Base-by-base conservation (phyloP, 2,888 invertebrate species). In the Synergus itoensis region DNA sequence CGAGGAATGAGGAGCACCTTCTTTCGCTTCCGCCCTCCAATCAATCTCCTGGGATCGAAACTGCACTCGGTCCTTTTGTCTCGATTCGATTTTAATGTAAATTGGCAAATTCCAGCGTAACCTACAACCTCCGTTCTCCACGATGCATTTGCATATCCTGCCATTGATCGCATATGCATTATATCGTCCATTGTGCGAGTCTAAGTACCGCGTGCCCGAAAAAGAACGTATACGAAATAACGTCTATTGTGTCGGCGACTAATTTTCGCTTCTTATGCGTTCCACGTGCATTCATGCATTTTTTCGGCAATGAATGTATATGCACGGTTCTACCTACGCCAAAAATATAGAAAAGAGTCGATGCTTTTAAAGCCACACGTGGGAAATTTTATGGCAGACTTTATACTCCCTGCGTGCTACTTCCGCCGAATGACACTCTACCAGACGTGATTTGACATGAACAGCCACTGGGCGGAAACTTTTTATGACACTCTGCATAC, bases 51-150 rank as follows among this genome's bases (percentile, higher is more conserved):
- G 69, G 45, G 69, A 69, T 69, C 28, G 48, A 45, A 48, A 48
- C 69, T 69, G 48, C 48, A 48, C 48, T 69, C 28, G 45, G 48
- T 69, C 69, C 48, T 69, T 69, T 48, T 48, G 69, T 69, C 48
- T 69, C 69, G 43, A 67, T 67, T 67, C 67, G 67, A 67, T 67
- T 67, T 67, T 67, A 45, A 67, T 67, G 67, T 67, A 67, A 67
- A 48, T 69, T 16, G 36, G 21, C 48, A 11, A 73, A 73, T 53
- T 73, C 53, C 36, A 53, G 36, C 36, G 48, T 53, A 73, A 73
- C 53, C 73, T 73, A 73, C 36, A 73, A 53, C 73, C 73, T 73
- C 36, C 73, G 28, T 53, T 69, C 48, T 73, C 16, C 8, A 4
- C 28, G n/a, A 12, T 48, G 36, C 36, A 73, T 73, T 73, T 73